These are phyloP conservation scores for Nestor notabilis DNA, from an alignment of 2,113 vertebrate genomes.

Conservation along the genomic window DNA sequence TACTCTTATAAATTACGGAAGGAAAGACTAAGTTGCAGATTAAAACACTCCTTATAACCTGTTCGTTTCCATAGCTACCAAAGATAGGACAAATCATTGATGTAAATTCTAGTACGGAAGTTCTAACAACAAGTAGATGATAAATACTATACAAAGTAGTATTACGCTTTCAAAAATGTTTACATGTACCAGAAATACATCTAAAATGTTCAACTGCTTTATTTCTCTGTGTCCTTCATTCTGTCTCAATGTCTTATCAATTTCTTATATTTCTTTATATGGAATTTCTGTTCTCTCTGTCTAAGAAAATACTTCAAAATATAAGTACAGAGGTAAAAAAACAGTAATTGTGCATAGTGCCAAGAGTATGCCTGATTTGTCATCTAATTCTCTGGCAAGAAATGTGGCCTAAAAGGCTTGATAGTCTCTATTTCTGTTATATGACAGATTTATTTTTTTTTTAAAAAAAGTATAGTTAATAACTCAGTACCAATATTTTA, in stretches of 20 bases:
- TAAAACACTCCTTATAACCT: neutral
- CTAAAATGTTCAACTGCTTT: neutral
- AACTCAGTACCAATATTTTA: neutral
- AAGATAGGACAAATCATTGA: neutral
- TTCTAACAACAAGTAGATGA: neutral
- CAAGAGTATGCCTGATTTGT: neutral
- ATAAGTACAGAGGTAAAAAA: neutral
- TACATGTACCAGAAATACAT: neutral
- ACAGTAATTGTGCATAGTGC: neutral
- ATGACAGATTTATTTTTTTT: no score
- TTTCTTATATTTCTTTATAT: neutral
- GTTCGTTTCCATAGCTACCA: neutral
- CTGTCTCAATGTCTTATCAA: neutral
- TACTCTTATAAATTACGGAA: neutral
- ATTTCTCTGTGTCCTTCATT: neutral
- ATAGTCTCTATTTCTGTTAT: neutral
- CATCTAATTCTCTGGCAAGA: neutral
- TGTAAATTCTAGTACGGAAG: neutral
- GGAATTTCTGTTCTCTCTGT: neutral
- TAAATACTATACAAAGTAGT: neutral
- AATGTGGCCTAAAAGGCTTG: neutral
- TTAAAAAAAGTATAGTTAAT: fast-evolving
- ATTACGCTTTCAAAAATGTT: neutral
- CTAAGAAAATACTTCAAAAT: neutral
- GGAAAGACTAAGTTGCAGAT: neutral